Percentiles rank a stretch among this genome's conserved stretches.
phyloP scores from a whole-genome alignment of 2,113 vertebrate species.

The Coreoperca whiteheadi region DNA sequence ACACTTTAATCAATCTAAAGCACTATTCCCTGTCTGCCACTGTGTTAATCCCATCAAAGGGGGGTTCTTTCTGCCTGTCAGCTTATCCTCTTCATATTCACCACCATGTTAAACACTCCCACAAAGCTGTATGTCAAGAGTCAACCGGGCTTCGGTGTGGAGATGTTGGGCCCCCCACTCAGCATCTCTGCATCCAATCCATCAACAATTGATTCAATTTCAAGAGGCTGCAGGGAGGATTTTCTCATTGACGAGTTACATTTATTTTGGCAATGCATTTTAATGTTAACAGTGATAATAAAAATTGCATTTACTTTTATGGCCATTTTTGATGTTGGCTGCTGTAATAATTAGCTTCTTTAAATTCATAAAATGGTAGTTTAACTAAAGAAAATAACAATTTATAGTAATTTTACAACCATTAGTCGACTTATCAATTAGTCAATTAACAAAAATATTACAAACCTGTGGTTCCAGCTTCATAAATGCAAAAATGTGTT shows the following conservation, averaged over 20 bases:
- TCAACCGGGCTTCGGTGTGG: constrained; percentile 38
- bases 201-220: constrained; percentile 47
- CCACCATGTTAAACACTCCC: constrained; percentile 64
- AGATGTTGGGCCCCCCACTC: constrained; percentile 26
- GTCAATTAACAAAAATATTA: not conserved
- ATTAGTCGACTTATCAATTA: not conserved
- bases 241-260: constrained; percentile 49
- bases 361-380: constrained; percentile 19
- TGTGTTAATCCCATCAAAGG: constrained; percentile 78
- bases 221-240: constrained; percentile 34
- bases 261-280: constrained; percentile 31
- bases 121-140: constrained; percentile 71
- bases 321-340: not conserved
- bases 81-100: constrained; percentile 69
- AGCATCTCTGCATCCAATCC: constrained; percentile 25
- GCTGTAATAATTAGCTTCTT: constrained; percentile 7
- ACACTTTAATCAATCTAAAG: constrained; percentile 83
- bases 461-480: not conserved
- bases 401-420: not conserved
- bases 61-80: constrained; percentile 75
- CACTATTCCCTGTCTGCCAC: constrained; percentile 73
- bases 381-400: not conserved
- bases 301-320: constrained; percentile 11
- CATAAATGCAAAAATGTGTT: not conserved
- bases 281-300: not conserved